phyloP scores from a whole-genome alignment of 2,797 vertebrate genomes.

The Halcyon leucocephala region DNA sequence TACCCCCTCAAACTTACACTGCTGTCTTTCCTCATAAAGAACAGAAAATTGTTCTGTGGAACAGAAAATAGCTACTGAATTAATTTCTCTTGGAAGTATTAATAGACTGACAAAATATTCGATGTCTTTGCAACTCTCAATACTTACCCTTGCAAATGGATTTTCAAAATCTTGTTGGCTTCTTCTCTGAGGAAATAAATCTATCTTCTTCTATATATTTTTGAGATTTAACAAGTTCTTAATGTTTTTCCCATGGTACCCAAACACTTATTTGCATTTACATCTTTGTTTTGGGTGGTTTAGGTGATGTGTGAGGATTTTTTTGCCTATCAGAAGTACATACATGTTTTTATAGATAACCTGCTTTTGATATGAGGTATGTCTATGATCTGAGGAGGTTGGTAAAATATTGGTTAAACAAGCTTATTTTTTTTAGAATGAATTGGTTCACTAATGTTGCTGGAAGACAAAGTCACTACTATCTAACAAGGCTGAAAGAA shows the following conservation, averaged over 20 bases:
- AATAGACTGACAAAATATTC: not conserved
- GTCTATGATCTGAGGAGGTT: not conserved
- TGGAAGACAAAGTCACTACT: not conserved
- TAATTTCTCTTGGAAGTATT: not conserved
- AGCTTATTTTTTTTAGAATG: not conserved
- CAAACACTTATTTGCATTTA: not conserved
- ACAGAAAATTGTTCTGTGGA: not conserved
- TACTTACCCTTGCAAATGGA: not conserved
- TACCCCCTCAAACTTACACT: not conserved
- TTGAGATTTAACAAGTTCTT: not conserved
- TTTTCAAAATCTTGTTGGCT: not conserved
- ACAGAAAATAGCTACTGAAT: not conserved
- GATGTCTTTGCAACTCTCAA: not conserved
- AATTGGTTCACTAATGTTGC: not conserved
- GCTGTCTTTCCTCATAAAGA: not conserved
- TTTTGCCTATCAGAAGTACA: not conserved
- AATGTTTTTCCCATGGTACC: not conserved
- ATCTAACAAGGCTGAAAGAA: constrained; percentile 20
- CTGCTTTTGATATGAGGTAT: not conserved
- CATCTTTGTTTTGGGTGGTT: not conserved
- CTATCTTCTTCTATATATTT: not conserved
- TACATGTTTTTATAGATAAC: not conserved
- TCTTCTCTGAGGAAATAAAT: not conserved
- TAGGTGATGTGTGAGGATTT: not conserved
- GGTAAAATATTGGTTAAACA: not conserved